Evolutionary conservation across 2,888 invertebrate species (phyloP).

Genomic region (Tupiocoris notatus): DNA sequence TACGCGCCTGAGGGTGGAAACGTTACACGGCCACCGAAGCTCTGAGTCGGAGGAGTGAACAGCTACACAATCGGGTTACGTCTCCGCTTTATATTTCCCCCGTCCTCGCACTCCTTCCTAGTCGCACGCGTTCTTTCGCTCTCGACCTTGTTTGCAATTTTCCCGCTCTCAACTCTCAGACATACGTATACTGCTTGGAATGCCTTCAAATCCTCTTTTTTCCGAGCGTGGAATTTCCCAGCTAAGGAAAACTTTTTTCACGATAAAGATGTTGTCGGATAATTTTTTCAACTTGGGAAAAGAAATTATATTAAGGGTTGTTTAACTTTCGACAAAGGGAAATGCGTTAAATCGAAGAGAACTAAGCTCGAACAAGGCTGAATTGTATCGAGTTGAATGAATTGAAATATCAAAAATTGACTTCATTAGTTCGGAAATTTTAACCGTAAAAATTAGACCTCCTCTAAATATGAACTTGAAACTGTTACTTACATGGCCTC

Average conservation of each 20-base stretch:
- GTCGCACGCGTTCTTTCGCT: background rate
- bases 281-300: background rate
- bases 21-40: background rate
- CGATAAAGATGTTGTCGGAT: no score
- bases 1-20: background rate
- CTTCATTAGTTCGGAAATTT: no score
- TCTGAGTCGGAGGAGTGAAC: background rate
- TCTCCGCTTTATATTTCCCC: background rate
- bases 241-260: background rate
- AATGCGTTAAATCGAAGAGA: no score
- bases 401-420: no score
- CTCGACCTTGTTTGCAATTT: background rate
- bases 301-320: no score
- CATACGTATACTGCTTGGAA: background rate
- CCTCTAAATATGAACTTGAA: no score
- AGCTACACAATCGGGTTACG: background rate
- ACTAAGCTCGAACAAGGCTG: no score
- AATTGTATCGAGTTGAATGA: no score
- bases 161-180: background rate
- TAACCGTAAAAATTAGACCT: no score
- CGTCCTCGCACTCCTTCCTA: background rate
- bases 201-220: background rate
- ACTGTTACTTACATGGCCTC: no score
- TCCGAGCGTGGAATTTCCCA: background rate
- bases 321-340: no score